These are phyloP conservation scores for Spodoptera exigua DNA, from an alignment of 2,888 invertebrate species.

Conservation along the genomic window DNA sequence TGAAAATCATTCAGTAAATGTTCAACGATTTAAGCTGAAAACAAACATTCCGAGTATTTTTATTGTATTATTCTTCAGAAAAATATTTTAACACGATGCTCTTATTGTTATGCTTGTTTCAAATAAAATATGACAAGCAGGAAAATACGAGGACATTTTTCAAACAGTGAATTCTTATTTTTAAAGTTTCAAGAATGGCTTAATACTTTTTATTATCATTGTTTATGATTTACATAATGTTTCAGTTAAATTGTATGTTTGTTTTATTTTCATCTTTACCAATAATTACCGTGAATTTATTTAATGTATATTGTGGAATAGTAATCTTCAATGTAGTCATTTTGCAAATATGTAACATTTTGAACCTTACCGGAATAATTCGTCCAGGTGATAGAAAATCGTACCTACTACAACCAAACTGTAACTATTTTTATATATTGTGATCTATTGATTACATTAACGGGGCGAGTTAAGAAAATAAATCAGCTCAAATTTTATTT, in stretches of 20 bases:
- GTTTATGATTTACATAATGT: neutral
- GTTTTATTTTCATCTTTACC: neutral
- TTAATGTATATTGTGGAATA: no score
- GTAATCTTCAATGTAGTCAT: no score
- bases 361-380: no score
- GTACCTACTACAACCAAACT: no score
- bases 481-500: no score
- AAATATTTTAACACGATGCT: neutral
- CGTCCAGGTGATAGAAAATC: no score
- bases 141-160: neutral
- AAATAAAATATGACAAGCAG: conserved; percentile 1
- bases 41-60: neutral
- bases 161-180: neutral
- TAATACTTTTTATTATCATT: neutral
- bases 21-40: neutral
- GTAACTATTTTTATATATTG: no score
- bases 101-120: neutral
- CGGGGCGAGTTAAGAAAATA: no score
- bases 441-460: no score
- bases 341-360: no score
- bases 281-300: neutral
- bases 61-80: neutral
- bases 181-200: neutral
- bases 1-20: no score
- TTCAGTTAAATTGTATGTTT: neutral